phyloP scores from a whole-genome alignment of 1,140 invertebrate species.

The Oryzaephilus surinamensis region DNA sequence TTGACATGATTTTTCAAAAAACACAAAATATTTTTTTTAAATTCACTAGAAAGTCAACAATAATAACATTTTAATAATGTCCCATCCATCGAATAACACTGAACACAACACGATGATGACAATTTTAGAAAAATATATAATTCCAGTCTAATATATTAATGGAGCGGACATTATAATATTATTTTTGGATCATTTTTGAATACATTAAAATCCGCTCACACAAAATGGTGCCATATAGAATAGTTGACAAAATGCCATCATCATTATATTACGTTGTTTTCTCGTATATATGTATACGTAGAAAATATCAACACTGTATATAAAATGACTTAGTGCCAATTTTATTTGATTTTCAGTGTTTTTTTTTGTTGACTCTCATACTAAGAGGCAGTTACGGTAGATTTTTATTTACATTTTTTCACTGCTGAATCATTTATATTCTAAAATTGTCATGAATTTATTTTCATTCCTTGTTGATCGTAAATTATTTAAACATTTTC shows the following conservation, averaged over 20 bases:
- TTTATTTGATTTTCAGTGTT: too few species aligned
- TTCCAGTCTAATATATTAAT: conserved; percentile 4
- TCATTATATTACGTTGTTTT: too few species aligned
- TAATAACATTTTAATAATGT: background rate
- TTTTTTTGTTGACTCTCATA: too few species aligned
- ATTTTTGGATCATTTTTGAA: background rate
- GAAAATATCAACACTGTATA: too few species aligned
- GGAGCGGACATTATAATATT: conserved; percentile 14
- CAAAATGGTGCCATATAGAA: conserved; percentile 10
- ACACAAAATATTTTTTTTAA: background rate
- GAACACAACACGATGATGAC: background rate
- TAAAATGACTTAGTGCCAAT: too few species aligned
- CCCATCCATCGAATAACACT: background rate
- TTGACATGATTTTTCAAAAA: conserved; percentile 7
- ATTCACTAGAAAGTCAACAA: background rate
- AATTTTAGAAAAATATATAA: conserved; percentile 22
- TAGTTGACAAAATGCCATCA: conserved; percentile 27
- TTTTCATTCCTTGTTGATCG: too few species aligned
- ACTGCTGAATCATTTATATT: too few species aligned
- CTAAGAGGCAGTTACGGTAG: too few species aligned
- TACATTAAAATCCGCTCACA: conserved; percentile 5
- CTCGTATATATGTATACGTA: too few species aligned
- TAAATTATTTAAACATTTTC: too few species aligned
- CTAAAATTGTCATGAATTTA: too few species aligned
- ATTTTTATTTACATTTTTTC: too few species aligned